phyloP scores from a whole-genome alignment of 2,113 vertebrate species.

The Chamaea fasciata region DNA sequence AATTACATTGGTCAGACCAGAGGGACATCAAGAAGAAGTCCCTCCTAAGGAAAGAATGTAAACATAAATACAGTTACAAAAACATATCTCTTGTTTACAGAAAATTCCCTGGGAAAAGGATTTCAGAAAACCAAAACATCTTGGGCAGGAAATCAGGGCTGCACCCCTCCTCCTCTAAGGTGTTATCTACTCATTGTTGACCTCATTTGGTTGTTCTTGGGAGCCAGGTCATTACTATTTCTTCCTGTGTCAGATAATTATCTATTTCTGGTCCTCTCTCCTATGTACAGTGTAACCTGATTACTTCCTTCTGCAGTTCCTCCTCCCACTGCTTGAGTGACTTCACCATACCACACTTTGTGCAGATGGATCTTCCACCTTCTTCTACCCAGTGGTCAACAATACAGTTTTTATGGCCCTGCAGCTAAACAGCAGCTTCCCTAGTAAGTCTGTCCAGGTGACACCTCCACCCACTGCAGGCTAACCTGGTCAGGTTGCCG shows the following conservation, averaged over 20 bases:
- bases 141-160: no score
- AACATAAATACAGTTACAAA: no score
- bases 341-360: accelerated
- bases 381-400: background rate
- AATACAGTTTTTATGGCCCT: background rate
- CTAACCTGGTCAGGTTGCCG: background rate
- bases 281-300: background rate
- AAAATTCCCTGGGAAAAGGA: no score
- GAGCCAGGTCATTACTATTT: background rate
- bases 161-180: background rate
- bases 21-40: no score
- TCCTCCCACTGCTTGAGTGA: background rate
- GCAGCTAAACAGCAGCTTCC: background rate
- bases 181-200: background rate
- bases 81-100: no score
- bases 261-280: background rate
- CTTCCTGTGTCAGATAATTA: background rate
- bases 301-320: background rate
- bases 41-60: no score
- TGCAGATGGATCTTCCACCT: background rate
- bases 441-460: background rate
- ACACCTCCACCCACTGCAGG: background rate
- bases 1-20: no score
- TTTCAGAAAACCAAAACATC: no score
- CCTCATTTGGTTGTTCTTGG: background rate